phyloP scores from a whole-genome alignment of 1,140 invertebrate species.

The Zaprionus davidi region DNA sequence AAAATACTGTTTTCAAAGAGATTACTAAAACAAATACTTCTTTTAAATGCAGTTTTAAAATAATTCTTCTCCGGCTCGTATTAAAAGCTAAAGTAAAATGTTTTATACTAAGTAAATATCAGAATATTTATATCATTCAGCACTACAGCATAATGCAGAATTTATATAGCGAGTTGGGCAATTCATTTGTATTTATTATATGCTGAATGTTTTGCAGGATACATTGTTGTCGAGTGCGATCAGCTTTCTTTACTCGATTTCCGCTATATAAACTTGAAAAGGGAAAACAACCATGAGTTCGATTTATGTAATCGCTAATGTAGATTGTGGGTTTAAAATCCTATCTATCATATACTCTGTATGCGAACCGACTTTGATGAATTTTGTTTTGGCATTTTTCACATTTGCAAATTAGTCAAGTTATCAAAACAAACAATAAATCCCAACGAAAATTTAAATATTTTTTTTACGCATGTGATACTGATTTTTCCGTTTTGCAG shows the following conservation, averaged over 20 bases:
- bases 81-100: too few species aligned
- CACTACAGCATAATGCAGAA: too few species aligned
- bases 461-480: conserved; percentile 61
- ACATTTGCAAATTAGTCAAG: conserved; percentile 53
- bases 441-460: conserved; percentile 35
- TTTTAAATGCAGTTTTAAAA: too few species aligned
- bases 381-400: conserved; percentile 52
- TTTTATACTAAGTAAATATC: too few species aligned
- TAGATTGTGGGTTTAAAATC: conserved; percentile 62
- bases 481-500: conserved; percentile 8
- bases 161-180: too few species aligned
- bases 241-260: neutral
- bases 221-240: neutral
- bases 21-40: too few species aligned
- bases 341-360: conserved; percentile 57
- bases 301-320: conserved; percentile 23
- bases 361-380: conserved; percentile 63
- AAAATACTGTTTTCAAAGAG: too few species aligned
- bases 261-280: neutral
- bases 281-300: conserved; percentile 13
- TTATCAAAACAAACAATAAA: conserved; percentile 51
- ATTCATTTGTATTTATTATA: too few species aligned
- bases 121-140: too few species aligned
- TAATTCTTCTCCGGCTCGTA: too few species aligned
- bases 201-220: neutral